Conservation (phyloP, 2,113 vertebrate genomes). For the Sylvilagus bachmani region DNA sequence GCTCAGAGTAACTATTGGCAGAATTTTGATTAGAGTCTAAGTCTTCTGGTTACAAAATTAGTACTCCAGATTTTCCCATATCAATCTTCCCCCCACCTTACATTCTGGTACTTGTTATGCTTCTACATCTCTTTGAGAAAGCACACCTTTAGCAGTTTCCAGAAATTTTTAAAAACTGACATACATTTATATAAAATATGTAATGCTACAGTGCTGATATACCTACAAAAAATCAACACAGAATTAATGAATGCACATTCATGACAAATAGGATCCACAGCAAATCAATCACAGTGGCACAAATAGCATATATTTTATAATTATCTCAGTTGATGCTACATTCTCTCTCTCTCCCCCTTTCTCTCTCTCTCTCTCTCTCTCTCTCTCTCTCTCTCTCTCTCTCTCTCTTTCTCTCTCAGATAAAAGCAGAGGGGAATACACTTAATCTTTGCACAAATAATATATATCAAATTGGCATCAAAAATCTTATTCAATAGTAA, state of each 20-base stretch:
- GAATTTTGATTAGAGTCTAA: not conserved
- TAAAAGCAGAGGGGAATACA: not conserved
- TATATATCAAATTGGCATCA: not conserved
- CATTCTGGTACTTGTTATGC: not conserved
- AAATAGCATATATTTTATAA: not conserved
- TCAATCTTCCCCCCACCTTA: not conserved
- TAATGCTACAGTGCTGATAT: not conserved
- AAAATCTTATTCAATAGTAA: not conserved
- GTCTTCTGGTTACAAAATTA: not conserved
- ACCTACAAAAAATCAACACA: not conserved
- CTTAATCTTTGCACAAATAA: slow-evolving; percentile 13
- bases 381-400: not conserved
- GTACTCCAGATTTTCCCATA: not conserved
- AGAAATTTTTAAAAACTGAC: slow-evolving; percentile 33
- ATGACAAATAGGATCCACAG: not conserved
- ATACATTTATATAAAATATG: not conserved
- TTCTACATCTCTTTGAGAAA: not conserved
- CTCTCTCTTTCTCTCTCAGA: not conserved
- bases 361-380: not conserved
- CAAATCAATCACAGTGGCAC: not conserved
- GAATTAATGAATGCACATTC: not conserved
- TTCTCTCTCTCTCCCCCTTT: not conserved
- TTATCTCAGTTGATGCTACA: not conserved
- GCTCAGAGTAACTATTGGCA: not conserved
- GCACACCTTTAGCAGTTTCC: not conserved